Evolutionary conservation across 2,797 vertebrate genomes (phyloP).

Genomic region (Falco columbarius): DNA sequence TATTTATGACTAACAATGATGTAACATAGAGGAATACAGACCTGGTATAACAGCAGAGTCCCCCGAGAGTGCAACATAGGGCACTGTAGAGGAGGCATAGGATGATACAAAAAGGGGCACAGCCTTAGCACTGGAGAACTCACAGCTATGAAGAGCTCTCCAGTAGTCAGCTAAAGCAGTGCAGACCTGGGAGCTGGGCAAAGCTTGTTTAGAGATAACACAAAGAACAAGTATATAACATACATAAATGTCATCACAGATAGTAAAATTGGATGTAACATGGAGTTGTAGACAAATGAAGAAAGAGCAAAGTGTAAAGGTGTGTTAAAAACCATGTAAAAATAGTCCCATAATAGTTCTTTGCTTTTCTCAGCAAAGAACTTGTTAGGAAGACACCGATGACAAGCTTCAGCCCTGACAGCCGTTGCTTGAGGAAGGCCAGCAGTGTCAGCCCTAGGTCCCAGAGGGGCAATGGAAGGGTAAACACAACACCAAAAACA

Average conservation of each 20-base stretch:
- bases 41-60: neutral
- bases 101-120: neutral
- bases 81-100: neutral
- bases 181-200: neutral
- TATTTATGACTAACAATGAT: neutral
- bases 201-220: neutral
- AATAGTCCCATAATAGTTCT: neutral
- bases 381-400: neutral
- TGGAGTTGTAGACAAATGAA: neutral
- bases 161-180: neutral
- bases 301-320: neutral
- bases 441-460: accelerated
- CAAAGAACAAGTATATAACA: neutral
- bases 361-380: neutral
- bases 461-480: neutral
- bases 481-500: neutral
- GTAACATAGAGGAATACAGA: neutral
- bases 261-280: neutral
- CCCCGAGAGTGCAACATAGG: neutral
- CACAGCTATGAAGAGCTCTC: neutral
- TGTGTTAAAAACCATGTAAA: neutral
- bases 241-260: neutral
- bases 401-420: accelerated
- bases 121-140: neutral
- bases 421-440: neutral